Evolutionary conservation across 2,113 vertebrate species (phyloP), one percentile per base, ranked within the genome.

Genomic region (Cryptotis parvus): DNA sequence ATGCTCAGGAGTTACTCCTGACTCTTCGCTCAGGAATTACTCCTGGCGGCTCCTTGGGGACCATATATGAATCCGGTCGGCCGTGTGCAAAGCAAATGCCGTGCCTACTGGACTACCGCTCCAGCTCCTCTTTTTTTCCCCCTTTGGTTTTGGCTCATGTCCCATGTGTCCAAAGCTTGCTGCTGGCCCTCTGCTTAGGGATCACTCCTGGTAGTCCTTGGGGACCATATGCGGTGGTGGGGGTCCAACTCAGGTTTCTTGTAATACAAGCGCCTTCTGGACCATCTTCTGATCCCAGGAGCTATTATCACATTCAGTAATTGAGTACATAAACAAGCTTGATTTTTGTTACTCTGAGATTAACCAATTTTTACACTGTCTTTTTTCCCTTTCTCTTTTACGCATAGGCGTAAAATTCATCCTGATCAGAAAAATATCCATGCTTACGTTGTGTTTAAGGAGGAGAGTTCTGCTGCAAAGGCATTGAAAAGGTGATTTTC

Each of bases 391-490:
- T 45, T 49, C n/a, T n/a, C n/a, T 93, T 52, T 45, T 33, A 18
- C 0, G 90, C 89, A 1, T 94, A 99, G 99, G 89, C 98, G 97
- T 33, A 98, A 98, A 95, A 45, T 98, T 80, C 99, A 99, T 90
- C 98, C 99, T 0, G 98, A 98, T 68, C 98, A 96, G 29, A 98
- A 98, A 79, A 99, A 97, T 24, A 33, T 99, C 31, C 99, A 99
- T 11, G 99, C 99, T 18, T 99, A 99, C 0, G 91, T 99, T 4
- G 99, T 99, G n/a, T 99, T 99, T 92, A 98, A 98, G 75, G 98
- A 98, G 0, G 97, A 99, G 55, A 92, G 94, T 0, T 97, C 96
- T 3, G 99, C 98, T 3, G 2, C 69, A 14, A 97, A 94, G 35
- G 99, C 99, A 6, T 58, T 99, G 65, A 95, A 98, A 58, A 98